phyloP scores from a whole-genome alignment of 2,113 vertebrate species.

The Clarias macrocephalus region DNA sequence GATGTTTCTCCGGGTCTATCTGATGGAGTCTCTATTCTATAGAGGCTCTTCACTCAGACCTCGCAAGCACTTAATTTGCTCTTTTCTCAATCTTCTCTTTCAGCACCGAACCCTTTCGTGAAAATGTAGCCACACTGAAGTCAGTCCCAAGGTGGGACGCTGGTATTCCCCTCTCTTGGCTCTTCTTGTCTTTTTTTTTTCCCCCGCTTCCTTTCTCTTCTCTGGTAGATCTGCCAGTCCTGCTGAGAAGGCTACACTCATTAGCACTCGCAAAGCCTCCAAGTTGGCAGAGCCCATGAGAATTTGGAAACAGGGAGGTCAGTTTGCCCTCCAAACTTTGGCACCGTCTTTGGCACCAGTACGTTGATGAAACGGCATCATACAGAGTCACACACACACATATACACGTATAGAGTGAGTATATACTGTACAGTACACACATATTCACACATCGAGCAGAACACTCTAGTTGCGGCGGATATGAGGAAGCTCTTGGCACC shows the following conservation, averaged over 20 bases:
- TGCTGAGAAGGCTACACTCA: constrained; percentile 45
- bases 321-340: constrained; percentile 66
- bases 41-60: not conserved
- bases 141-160: constrained; percentile 56
- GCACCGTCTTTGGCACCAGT: constrained; percentile 59
- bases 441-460: constrained; percentile 10
- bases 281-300: constrained; percentile 55
- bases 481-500: constrained; percentile 59
- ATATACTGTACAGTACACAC: not conserved
- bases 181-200: constrained; percentile 16
- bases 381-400: constrained; percentile 18
- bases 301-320: constrained; percentile 61
- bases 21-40: constrained; percentile 27
- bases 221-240: constrained; percentile 25
- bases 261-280: constrained; percentile 43
- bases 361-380: constrained; percentile 53
- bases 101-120: not conserved
- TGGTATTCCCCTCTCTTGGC: constrained; percentile 36
- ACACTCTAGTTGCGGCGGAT: constrained; percentile 49
- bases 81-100: constrained; percentile 61
- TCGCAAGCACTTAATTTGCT: constrained; percentile 59
- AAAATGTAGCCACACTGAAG: constrained; percentile 54
- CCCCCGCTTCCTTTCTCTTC: constrained; percentile 1
- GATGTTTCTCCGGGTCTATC: constrained; percentile 65
- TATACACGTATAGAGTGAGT: not conserved